Base-by-base conservation (phyloP, 2,888 invertebrate genomes). In the Aleiodes leptofemur region DNA sequence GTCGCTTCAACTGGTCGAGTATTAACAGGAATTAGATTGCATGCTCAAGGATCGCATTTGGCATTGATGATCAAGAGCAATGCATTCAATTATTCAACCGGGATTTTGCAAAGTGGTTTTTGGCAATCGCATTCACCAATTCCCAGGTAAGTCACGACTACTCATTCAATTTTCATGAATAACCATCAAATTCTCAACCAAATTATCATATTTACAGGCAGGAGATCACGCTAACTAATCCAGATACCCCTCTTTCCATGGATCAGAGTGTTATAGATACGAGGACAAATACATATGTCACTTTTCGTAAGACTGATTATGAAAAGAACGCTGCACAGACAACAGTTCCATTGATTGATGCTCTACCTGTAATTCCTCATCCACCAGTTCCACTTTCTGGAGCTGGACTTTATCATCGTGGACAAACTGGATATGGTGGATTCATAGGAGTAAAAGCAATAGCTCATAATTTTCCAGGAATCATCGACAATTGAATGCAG, bases 271-370 rank as follows among this genome's bases (percentile, higher is more conserved):
- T 90, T 2, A 90, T 92, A 48, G 91, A 92, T 86, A 93, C 94
- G 0, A 84, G 87, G 0, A 91, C 93, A 81, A 94, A 94, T 86
- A 93, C 94, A 84, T 94, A 90, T 87, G 83, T 94, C n/a, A 92
- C 93, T 83, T 94, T 94, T 88, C 92, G 92, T 1, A 90, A 94
- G 83, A 91, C 93, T 0, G 94, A 93, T 86, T 90, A 94, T 77
- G 92, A 93, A 57, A 91, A 92, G 11, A 95, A 95, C 89, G 95
- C 92, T 0, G 94, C 94, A 0, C 95, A 95, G 90, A 94, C 92
- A 78, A 95, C 95, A 0, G 93, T 96, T 73, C 96, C 96, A 0
- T 96, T 94, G 86, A 87, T 95, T 31, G 96, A 96, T 86, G 91
- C 93, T 77, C 95, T 95, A 85, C 92, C 93, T 14, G 93, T 95